Evolutionary conservation across 1,140 invertebrate species (phyloP).

Genomic region (Holotrichia oblita): DNA sequence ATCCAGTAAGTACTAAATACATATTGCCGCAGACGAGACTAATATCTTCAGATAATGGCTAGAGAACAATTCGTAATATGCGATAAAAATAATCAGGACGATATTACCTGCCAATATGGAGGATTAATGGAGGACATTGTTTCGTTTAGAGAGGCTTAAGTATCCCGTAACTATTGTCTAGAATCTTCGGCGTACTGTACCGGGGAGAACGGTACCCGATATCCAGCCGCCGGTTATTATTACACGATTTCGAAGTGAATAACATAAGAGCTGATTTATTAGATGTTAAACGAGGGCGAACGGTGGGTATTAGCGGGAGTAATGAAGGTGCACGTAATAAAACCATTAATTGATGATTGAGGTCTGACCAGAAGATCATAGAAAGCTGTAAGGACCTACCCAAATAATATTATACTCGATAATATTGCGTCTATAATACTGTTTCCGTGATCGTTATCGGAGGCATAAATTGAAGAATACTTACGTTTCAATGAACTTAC

Average conservation of each 20-base stretch:
- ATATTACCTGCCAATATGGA: slow-evolving; percentile 55
- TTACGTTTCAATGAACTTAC: too few relatives aligned
- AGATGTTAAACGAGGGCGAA: slow-evolving; percentile 30
- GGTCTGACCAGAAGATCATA: slow-evolving; percentile 18
- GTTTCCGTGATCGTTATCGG: too few relatives aligned
- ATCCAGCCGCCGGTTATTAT: slow-evolving; percentile 25
- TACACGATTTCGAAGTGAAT: slow-evolving; percentile 26
- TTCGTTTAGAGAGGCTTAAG: slow-evolving; percentile 48
- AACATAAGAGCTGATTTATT: slow-evolving; percentile 34
- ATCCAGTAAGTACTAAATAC: neutral
- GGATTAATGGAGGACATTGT: slow-evolving; percentile 54
- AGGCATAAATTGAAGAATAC: too few relatives aligned
- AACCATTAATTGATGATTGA: slow-evolving; percentile 34
- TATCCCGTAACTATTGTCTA: slow-evolving; percentile 43
- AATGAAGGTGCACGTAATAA: slow-evolving; percentile 35
- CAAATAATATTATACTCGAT: slow-evolving; percentile 4
- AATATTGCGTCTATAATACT: neutral
- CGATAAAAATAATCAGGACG: slow-evolving; percentile 53
- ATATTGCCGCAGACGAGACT: neutral
- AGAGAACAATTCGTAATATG: slow-evolving; percentile 52
- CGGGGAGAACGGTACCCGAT: neutral
- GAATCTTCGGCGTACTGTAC: slow-evolving; percentile 39
- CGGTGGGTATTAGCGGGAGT: slow-evolving; percentile 19
- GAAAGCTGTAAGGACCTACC: slow-evolving; percentile 4
- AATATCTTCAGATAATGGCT: slow-evolving; percentile 44